Evolutionary conservation across 2,888 invertebrate genomes (phyloP), one percentile per base, ranked within the genome.

Genomic region (Hecatera dysodea): DNA sequence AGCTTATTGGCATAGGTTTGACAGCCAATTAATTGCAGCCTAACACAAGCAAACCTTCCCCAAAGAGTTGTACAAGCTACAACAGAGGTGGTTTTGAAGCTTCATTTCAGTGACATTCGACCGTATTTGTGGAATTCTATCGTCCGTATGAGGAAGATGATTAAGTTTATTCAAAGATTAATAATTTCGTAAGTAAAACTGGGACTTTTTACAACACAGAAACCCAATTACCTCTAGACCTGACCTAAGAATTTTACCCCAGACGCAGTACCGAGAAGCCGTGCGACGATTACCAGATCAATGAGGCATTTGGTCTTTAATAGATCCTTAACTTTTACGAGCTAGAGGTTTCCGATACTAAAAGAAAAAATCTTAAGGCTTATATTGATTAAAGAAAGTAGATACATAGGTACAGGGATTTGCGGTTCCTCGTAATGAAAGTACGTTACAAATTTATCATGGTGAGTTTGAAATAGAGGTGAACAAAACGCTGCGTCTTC

Each of bases 241-340:
- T 50, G 59, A 80, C 80, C 62, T 46, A 6, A 63, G 44, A 59
- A 75, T 46, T 81, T 81, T 62, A 66, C 77, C 77, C 62, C 71
- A 70, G 65, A 65, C 62, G 11, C 50, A 62, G 68, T 67, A 62
- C 24, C 4, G 33, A 52, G 52, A 76, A 62, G 53, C 64, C 42
- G 56, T 48, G 39, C 46, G 17, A 50, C 57, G 61, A 80, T 69
- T 69, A 64, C 48, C 29, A 56, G 81, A 69, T 76, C 81, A 78
- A 76, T 80, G 77, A 76, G 52, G 57, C 64, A 62, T 75, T 81
- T 78, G 46, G 64, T 53, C 44, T 65, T 65, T 66, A 65, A 70
- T 65, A 70, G 65, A n/a, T 55, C 57, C 61, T 77, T 76, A 57
- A 46, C 64, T 69, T 81, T 81, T 81, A 78, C 71, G 81, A 78